These are phyloP conservation scores for Procavia capensis DNA, from an alignment of 2,113 vertebrate species.

Conservation along the genomic window DNA sequence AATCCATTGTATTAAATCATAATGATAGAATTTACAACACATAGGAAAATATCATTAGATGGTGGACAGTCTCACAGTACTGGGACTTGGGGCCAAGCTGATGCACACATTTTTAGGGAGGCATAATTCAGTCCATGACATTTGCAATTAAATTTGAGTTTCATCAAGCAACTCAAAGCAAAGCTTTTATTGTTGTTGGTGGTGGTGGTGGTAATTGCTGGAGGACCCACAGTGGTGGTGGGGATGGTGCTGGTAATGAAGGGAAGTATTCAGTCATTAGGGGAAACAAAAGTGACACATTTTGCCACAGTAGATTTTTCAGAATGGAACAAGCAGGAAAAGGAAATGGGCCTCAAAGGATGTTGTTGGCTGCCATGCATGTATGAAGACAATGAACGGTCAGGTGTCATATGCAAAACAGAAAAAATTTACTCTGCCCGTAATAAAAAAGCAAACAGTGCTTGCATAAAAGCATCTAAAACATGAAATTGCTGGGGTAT, in stretches of 20 bases:
- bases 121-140: no score
- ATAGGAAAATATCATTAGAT: no score
- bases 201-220: neutral
- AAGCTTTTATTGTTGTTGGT: neutral
- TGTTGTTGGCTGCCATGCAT: neutral
- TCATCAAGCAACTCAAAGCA: neutral
- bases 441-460: neutral
- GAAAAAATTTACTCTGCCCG: neutral
- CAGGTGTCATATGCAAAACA: neutral
- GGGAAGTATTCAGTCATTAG: slow-evolving; percentile 17
- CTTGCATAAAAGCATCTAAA: neutral
- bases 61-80: no score
- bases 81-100: no score
- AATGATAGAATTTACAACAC: no score
- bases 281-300: slow-evolving; percentile 1
- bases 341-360: slow-evolving; percentile 53
- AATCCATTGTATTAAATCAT: no score
- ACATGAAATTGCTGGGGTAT: neutral
- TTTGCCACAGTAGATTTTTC: slow-evolving; percentile 13
- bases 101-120: no score
- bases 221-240: neutral
- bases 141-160: neutral
- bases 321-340: slow-evolving; percentile 57
- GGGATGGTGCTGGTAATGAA: neutral
- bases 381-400: slow-evolving; percentile 26